These are phyloP conservation scores for Ammodytes dubius DNA, from an alignment of 2,113 vertebrate species.

Conservation along the genomic window DNA sequence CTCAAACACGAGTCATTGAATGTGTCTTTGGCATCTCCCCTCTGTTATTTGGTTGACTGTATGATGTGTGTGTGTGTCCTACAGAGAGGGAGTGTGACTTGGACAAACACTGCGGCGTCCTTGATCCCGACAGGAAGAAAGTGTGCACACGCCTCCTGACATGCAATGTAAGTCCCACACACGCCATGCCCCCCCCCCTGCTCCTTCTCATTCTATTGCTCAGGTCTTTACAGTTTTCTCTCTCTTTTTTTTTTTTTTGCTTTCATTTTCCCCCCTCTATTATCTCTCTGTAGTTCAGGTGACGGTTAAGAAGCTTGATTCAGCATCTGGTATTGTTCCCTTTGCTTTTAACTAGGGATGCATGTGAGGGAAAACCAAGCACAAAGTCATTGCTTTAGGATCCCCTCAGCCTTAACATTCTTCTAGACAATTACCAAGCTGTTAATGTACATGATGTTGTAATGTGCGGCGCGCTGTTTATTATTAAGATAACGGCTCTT, in stretches of 20 bases:
- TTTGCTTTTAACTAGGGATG: constrained; percentile 7
- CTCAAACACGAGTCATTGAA: too few species aligned
- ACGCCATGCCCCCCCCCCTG: background rate
- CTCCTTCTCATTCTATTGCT: background rate
- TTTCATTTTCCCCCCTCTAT: background rate
- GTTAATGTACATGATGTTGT: too few species aligned
- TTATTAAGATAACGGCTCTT: too few species aligned
- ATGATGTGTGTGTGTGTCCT: constrained; percentile 46
- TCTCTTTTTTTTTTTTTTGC: background rate
- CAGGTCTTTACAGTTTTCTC: background rate
- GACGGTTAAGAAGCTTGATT: constrained; percentile 6
- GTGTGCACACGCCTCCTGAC: constrained; percentile 94
- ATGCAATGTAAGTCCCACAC: constrained; percentile 89
- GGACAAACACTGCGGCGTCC: constrained; percentile 93
- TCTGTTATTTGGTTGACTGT: background rate
- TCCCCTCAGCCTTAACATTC: too few species aligned
- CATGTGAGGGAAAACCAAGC: too few species aligned
- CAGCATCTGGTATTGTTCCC: background rate
- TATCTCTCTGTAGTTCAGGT: background rate
- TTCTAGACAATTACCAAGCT: too few species aligned
- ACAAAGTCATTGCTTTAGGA: too few species aligned
- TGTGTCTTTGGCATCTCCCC: background rate
- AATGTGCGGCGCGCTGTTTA: too few species aligned
- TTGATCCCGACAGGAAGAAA: constrained; percentile 94
- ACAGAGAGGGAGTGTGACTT: constrained; percentile 93